Base-by-base conservation (phyloP, 1,140 invertebrate species). In the Tetramorium simillimum region DNA sequence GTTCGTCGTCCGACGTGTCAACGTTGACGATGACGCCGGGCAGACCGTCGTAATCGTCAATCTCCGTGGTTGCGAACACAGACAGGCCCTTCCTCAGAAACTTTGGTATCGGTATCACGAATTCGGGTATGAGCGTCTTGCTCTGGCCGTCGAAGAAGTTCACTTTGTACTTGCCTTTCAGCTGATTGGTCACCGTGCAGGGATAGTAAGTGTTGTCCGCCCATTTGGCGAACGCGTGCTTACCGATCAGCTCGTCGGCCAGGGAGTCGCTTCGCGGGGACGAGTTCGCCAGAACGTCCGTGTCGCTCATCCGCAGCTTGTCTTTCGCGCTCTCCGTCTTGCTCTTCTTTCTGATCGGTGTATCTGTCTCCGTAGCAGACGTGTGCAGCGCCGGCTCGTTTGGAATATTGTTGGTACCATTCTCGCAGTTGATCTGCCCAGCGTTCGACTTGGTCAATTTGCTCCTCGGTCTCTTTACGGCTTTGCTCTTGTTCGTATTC, bases 191-290 rank as follows among this genome's bases (percentile, higher is more conserved):
- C 0, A 97, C 95, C 89, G 91, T 95, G 0, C 96, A 96, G 0
- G 96, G 96, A 86, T 97, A 97, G 88, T 96, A 97, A 63, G 96
- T 95, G 84, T 96, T 96, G 76, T 97, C 96, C 0, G 96, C 95
- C 96, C 96, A 97, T 92, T 96, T 96, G 0, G 96, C 96, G 69
- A 97, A 95, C 0, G 96, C 96, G 0, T 95, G 92, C 7, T 95
- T 96, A 0, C 96, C 96, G 0, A 95, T 94, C 3, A 94, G 56
- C 7, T 90, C 85, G 37, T 94, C 90, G 6, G 14, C 18, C 6
- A 62, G 4, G 33, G 33, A 33, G 0, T 1, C 49, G 60, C 18
- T 49, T 49, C 24, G 33, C 0, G 67, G 33, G 6, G 46, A 21
- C 0, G 67, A 46, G 40, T 89, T 90, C 1, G 28, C n/a, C 0